A percentile compares a stretch with the other conserved stretches of the same genome.
These are phyloP conservation scores for Ambastaia sidthimunki DNA, from an alignment of 2,797 vertebrate species.

Conservation along the genomic window DNA sequence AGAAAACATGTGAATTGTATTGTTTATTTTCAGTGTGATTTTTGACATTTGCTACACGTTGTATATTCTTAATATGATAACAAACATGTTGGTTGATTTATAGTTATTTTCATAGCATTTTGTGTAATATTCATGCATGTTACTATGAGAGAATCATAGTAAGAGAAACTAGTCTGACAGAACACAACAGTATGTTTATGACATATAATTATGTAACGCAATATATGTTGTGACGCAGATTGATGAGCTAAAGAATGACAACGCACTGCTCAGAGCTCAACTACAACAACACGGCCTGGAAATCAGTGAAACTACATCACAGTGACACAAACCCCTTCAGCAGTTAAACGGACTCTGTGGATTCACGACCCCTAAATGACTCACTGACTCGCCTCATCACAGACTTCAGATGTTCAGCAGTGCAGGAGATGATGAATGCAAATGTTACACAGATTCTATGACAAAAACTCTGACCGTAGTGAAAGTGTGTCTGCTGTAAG, in stretches of 20 bases:
- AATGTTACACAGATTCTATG: conserved; percentile 52
- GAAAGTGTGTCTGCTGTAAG: conserved; percentile 40
- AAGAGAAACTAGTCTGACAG: neutral
- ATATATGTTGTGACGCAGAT: conserved; percentile 72
- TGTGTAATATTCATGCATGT: too few relatives aligned
- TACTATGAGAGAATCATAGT: too few relatives aligned
- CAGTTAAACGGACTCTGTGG: conserved; percentile 54
- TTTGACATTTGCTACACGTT: too few relatives aligned
- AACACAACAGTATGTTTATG: neutral
- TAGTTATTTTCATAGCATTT: too few relatives aligned
- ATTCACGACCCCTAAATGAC: conserved; percentile 54
- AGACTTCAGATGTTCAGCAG: conserved; percentile 48
- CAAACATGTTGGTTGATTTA: too few relatives aligned
- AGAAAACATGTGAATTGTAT: too few relatives aligned
- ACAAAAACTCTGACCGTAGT: conserved; percentile 46
- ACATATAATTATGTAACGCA: neutral
- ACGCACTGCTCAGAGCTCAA: conserved; percentile 88
- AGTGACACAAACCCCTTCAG: conserved; percentile 73
- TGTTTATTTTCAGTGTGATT: too few relatives aligned
- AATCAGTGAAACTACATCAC: conserved; percentile 80
- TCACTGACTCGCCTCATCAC: conserved; percentile 44
- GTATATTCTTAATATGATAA: too few relatives aligned
- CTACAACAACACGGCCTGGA: conserved; percentile 91
- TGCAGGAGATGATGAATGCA: conserved; percentile 44
- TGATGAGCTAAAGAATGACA: conserved; percentile 91